These are phyloP conservation scores for Prionace glauca DNA, from an alignment of 2,797 vertebrate genomes.

Conservation along the genomic window DNA sequence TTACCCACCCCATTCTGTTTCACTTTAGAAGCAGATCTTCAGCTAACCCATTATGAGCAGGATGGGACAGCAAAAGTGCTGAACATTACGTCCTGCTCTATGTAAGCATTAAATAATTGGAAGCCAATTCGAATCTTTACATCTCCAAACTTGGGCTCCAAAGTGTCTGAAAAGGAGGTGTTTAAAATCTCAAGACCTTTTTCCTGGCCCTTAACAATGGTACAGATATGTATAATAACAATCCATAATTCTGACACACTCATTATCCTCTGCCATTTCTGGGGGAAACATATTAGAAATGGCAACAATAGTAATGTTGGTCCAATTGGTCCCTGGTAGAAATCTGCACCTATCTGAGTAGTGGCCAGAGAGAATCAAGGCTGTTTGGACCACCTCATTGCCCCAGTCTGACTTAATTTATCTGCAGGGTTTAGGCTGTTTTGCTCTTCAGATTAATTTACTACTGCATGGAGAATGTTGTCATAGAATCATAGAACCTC, in stretches of 20 bases:
- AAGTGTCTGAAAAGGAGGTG: not conserved
- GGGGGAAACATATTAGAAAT: not conserved
- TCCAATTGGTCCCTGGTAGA: not conserved
- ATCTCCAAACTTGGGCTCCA: not conserved
- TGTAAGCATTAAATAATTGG: not conserved
- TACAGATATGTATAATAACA: not conserved
- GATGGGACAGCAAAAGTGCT: not conserved
- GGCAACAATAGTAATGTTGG: not conserved
- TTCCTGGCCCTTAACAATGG: not conserved
- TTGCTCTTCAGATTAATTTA: not conserved
- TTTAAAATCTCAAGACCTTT: not conserved
- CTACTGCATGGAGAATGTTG: not conserved
- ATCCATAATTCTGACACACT: not conserved
- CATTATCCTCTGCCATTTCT: not conserved
- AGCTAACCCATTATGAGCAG: not conserved
- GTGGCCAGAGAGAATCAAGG: not conserved
- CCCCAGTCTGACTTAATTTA: not conserved
- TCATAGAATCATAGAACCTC: too few relatives aligned
- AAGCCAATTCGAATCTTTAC: not conserved
- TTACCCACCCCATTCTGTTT: not conserved
- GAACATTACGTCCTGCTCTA: not conserved
- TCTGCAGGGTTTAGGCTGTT: not conserved
- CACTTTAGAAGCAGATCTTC: not conserved
- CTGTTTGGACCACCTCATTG: not conserved
- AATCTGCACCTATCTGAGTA: not conserved